phyloP scores from a whole-genome alignment of 2,888 invertebrate species.

The Pristionchus mayeri region DNA sequence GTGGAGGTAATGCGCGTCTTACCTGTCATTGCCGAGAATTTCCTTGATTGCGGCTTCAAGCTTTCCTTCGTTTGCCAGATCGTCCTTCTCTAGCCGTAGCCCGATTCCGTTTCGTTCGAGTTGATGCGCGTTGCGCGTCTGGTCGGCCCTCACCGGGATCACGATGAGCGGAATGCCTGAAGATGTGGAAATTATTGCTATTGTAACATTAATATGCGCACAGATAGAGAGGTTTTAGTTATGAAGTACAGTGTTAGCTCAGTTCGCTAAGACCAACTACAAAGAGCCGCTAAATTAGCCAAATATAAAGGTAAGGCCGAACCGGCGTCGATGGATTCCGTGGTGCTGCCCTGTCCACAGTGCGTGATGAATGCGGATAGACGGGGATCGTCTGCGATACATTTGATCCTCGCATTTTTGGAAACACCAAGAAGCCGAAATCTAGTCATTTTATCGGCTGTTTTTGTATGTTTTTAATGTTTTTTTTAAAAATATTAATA shows the following conservation, averaged over 20 bases:
- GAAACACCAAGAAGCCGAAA: too few species aligned
- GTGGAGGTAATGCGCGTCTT: too few species aligned
- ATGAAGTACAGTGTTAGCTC: too few species aligned
- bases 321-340: constrained; percentile 25
- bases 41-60: background rate
- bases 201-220: background rate
- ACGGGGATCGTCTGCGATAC: constrained; percentile 22
- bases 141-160: background rate
- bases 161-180: background rate
- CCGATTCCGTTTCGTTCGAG: constrained; percentile 3
- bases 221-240: too few species aligned
- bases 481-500: too few species aligned
- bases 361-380: constrained; percentile 23
- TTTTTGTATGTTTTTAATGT: too few species aligned
- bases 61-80: background rate
- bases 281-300: too few species aligned
- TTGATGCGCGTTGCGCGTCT: background rate
- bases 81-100: background rate
- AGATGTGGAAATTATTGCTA: background rate
- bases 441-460: too few species aligned
- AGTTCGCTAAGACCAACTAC: too few species aligned
- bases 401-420: too few species aligned
- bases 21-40: background rate
- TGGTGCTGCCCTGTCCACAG: constrained; percentile 44
- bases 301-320: background rate